A percentile compares a stretch with the other conserved stretches of the same genome.
phyloP scores from a whole-genome alignment of 2,888 invertebrate species.

The Bellardia pandia region DNA sequence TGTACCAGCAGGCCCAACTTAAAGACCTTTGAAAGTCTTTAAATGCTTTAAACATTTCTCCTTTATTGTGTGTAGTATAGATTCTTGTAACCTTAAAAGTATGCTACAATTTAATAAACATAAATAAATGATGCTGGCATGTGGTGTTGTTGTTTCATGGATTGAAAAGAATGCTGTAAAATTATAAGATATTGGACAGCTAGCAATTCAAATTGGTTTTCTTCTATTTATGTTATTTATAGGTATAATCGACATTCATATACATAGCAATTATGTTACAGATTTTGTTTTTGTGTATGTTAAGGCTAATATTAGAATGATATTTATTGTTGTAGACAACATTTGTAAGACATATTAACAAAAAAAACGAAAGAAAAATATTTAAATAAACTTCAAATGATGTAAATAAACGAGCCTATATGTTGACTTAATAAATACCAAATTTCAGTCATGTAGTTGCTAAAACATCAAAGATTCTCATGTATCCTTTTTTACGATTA shows the following conservation, averaged over 20 bases:
- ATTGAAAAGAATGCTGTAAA: background rate
- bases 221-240: background rate
- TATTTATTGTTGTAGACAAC: background rate
- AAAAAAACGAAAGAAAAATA: no score
- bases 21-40: background rate
- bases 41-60: conserved; percentile 2
- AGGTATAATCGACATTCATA: background rate
- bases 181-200: background rate
- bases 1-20: background rate
- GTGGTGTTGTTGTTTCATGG: background rate
- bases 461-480: no score
- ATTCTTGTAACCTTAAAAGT: background rate
- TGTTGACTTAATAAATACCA: no score
- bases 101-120: background rate
- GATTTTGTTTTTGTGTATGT: background rate
- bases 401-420: no score
- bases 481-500: no score
- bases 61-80: background rate
- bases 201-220: background rate
- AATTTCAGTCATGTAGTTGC: no score
- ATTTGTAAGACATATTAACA: no score
- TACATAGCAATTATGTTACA: background rate
- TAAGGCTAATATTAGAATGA: background rate
- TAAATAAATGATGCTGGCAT: background rate
- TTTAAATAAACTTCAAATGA: no score